Percentiles rank a stretch among this genome's conserved stretches.
phyloP scores from a whole-genome alignment of 1,140 invertebrate genomes.

The Agrypnia vestita region DNA sequence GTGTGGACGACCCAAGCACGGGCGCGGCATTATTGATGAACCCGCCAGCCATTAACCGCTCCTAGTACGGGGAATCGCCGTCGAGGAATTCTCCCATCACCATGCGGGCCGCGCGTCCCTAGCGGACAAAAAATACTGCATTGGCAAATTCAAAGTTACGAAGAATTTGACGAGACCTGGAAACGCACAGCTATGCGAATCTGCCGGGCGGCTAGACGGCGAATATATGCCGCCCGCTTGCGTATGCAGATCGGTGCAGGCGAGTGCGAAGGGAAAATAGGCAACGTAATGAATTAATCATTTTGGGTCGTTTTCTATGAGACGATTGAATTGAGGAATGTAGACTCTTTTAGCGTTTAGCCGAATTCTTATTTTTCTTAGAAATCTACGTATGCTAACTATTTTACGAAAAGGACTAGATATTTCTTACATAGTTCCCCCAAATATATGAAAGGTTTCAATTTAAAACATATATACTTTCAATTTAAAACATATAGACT shows the following conservation, averaged over 20 bases:
- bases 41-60: constrained; percentile 16
- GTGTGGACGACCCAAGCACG: constrained; percentile 5
- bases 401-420: too few relatives aligned
- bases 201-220: not conserved
- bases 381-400: too few relatives aligned
- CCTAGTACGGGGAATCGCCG: constrained; percentile 25
- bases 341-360: too few relatives aligned
- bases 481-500: too few relatives aligned
- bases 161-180: constrained; percentile 39
- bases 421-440: too few relatives aligned
- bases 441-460: too few relatives aligned
- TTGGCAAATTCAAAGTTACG: constrained; percentile 21
- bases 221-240: not conserved
- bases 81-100: constrained; percentile 18
- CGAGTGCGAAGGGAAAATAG: too few relatives aligned
- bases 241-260: not conserved
- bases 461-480: too few relatives aligned
- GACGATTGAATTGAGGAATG: too few relatives aligned
- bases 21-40: constrained; percentile 19
- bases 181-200: constrained; percentile 27
- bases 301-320: too few relatives aligned
- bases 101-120: not conserved
- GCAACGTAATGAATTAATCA: too few relatives aligned
- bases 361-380: too few relatives aligned
- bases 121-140: constrained; percentile 23